A percentile compares a stretch with the other conserved stretches of the same genome.
These are phyloP conservation scores for Plemyria rubiginata DNA, from an alignment of 2,888 invertebrate species.

Conservation along the genomic window DNA sequence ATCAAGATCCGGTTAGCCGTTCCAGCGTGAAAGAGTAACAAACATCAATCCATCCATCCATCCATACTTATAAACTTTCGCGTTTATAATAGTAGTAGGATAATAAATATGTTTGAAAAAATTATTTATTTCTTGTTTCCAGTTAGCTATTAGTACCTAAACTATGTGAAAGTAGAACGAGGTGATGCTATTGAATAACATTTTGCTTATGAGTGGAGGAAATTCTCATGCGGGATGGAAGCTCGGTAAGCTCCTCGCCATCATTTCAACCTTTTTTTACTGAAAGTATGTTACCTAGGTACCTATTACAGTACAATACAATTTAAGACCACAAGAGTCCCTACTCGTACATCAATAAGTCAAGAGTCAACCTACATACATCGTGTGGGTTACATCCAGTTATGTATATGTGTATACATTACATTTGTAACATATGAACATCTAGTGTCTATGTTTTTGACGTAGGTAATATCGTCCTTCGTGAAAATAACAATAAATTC, in stretches of 20 bases:
- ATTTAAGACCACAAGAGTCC: constrained; percentile 15
- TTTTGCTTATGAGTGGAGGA: constrained; percentile 22
- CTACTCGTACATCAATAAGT: constrained; percentile 5
- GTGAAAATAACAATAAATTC: no score
- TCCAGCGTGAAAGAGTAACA: no score
- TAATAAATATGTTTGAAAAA: no score
- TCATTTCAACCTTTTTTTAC: constrained; percentile 20
- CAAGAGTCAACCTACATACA: constrained; percentile 1
- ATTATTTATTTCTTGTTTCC: no score
- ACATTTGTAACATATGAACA: no score
- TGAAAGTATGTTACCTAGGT: constrained; percentile 17
- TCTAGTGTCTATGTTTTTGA: no score
- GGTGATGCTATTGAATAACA: constrained; percentile 28
- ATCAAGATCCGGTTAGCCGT: no score
- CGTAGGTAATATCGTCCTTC: no score
- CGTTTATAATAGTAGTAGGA: no score
- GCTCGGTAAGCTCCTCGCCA: constrained; percentile 18
- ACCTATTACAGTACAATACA: constrained; percentile 19
- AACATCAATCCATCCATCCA: no score
- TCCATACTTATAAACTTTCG: no score
- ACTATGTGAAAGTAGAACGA: constrained; percentile 9
- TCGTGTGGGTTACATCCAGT: not conserved
- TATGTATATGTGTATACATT: no score
- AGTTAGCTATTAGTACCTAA: not conserved
- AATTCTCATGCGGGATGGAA: constrained; percentile 23